Percentiles rank a stretch among this genome's conserved stretches.
phyloP scores from a whole-genome alignment of 2,113 vertebrate genomes.

The Chascanopsetta lugubris region DNA sequence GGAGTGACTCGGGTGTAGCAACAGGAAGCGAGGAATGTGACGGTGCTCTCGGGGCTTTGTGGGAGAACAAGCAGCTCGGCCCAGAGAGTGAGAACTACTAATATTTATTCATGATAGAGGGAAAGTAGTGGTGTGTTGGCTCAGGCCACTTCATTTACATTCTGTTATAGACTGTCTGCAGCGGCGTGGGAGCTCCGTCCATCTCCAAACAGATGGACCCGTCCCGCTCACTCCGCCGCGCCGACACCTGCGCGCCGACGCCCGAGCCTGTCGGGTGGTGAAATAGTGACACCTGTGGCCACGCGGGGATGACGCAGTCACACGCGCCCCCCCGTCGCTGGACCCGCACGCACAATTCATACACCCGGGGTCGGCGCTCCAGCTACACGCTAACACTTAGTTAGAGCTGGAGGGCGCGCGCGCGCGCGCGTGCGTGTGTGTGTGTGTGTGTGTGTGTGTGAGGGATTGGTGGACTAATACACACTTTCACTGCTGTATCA shows the following conservation, averaged over 20 bases:
- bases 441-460: too few species aligned
- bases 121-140: constrained; percentile 78
- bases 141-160: constrained; percentile 84
- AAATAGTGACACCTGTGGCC: too few species aligned
- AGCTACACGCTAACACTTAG: too few species aligned
- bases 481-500: too few species aligned
- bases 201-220: constrained; percentile 76
- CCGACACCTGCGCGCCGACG: constrained; percentile 66
- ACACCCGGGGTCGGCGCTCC: too few species aligned
- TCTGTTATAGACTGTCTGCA: constrained; percentile 81
- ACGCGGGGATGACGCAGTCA: too few species aligned
- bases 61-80: constrained; percentile 54
- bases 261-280: background rate
- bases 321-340: too few species aligned
- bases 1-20: constrained; percentile 61
- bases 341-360: too few species aligned
- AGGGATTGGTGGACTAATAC: too few species aligned
- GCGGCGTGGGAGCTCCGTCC: constrained; percentile 69
- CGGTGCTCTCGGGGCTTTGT: constrained; percentile 51
- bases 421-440: too few species aligned
- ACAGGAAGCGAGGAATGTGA: constrained; percentile 74
- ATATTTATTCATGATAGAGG: constrained; percentile 86
- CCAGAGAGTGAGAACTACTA: constrained; percentile 74
- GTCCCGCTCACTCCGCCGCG: constrained; percentile 65
- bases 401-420: too few species aligned